Conservation (phyloP, 2,113 vertebrate species). For the Columba livia region DNA sequence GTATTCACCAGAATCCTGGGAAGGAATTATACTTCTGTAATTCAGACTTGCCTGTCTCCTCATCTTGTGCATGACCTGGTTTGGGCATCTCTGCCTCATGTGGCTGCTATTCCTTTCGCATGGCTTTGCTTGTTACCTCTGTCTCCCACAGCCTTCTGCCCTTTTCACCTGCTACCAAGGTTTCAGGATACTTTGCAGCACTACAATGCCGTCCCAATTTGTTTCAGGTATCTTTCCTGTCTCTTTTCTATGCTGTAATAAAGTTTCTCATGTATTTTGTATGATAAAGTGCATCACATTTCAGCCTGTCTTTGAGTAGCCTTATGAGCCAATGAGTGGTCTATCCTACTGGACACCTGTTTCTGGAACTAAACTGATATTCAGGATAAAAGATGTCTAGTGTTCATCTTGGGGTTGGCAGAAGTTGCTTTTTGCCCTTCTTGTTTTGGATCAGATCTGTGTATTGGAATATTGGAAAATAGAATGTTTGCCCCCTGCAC, state of each 20-base stretch:
- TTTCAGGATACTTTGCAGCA: not conserved
- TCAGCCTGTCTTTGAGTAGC: not conserved
- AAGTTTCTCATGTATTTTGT: not conserved
- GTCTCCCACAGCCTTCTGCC: not conserved
- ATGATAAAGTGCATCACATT: not conserved
- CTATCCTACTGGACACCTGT: not conserved
- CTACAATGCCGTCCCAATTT: not conserved
- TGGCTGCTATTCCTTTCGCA: not conserved
- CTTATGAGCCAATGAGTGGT: too few species aligned
- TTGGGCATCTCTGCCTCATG: not conserved
- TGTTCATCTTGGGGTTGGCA: not conserved
- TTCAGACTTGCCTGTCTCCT: not conserved
- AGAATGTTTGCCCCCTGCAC: not conserved
- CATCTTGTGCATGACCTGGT: not conserved
- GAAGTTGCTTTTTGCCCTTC: not conserved
- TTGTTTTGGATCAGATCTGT: not conserved
- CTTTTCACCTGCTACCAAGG: not conserved
- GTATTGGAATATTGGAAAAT: not conserved
- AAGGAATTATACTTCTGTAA: not conserved
- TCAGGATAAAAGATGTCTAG: not conserved
- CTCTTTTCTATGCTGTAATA: not conserved
- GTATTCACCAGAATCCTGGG: not conserved
- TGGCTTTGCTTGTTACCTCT: not conserved
- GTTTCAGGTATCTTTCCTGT: not conserved
- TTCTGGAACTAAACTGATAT: not conserved